These are phyloP conservation scores for Antennarius maculatus DNA, from an alignment of 2,797 vertebrate genomes.

Conservation along the genomic window DNA sequence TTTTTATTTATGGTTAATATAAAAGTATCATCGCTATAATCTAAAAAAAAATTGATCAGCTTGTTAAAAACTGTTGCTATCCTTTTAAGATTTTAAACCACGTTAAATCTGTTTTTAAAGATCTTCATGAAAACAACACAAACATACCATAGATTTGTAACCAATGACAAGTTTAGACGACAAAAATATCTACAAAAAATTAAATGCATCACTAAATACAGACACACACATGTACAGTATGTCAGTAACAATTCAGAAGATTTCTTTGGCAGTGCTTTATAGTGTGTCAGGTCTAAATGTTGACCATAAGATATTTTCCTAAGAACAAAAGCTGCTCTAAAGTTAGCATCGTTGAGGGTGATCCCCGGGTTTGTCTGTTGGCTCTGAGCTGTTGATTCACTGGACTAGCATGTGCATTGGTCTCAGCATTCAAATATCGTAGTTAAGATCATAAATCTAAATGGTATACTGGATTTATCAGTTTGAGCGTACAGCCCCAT, in stretches of 20 bases:
- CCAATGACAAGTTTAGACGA: too few relatives aligned
- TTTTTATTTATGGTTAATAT: too few relatives aligned
- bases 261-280: constrained; percentile 51
- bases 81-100: neutral
- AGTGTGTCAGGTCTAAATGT: constrained; percentile 49
- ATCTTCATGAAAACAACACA: too few relatives aligned
- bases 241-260: constrained; percentile 30
- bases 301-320: constrained; percentile 51
- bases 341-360: constrained; percentile 48
- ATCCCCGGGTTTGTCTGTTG: constrained; percentile 48
- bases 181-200: too few relatives aligned
- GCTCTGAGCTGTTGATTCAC: constrained; percentile 47
- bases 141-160: too few relatives aligned
- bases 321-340: constrained; percentile 45
- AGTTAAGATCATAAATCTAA: constrained; percentile 45
- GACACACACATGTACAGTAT: constrained; percentile 23
- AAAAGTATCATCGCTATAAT: neutral
- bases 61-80: neutral
- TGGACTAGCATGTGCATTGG: constrained; percentile 62
- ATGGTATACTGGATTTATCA: neutral
- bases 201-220: too few relatives aligned
- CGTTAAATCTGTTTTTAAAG: neutral
- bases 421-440: constrained; percentile 44
- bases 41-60: neutral
- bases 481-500: too few relatives aligned